Percentiles rank a stretch among this genome's conserved stretches.
Conservation (phyloP, 2,113 vertebrate species). For the Atherinomorus stipes region DNA sequence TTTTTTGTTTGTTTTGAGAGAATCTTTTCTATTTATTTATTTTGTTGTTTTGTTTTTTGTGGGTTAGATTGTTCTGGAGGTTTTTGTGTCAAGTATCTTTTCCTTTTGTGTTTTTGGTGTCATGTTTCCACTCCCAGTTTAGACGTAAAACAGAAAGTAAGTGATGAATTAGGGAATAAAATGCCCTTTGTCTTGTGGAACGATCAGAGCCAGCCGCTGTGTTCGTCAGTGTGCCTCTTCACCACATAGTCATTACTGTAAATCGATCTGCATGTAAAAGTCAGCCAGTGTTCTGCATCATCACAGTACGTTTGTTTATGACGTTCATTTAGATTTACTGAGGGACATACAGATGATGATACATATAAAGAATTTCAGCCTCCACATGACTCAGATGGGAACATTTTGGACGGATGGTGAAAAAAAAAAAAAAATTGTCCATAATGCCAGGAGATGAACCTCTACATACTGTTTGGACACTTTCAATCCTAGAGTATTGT, state of each 20-base stretch:
- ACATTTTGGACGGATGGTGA: background rate
- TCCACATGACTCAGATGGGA: constrained; percentile 21
- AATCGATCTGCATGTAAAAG: constrained; percentile 12
- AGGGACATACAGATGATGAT: constrained; percentile 19
- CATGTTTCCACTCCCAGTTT: background rate
- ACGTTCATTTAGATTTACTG: constrained; percentile 3
- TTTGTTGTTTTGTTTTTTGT: too few species aligned
- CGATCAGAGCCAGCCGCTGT: constrained; percentile 33
- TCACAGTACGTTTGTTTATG: constrained; percentile 9
- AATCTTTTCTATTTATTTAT: too few species aligned
- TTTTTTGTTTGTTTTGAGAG: too few species aligned
- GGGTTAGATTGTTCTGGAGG: too few species aligned
- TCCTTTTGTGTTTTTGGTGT: background rate
- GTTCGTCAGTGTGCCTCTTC: constrained; percentile 22
- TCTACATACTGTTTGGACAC: constrained; percentile 40
- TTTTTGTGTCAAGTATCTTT: too few species aligned
- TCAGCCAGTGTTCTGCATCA: constrained; percentile 1
- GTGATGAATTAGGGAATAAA: constrained; percentile 17
- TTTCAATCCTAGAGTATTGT: constrained; percentile 57
- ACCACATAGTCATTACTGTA: constrained; percentile 18
- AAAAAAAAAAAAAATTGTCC: background rate
- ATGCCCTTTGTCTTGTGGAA: constrained; percentile 15
- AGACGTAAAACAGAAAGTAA: constrained; percentile 2
- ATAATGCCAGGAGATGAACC: constrained; percentile 38
- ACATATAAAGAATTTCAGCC: constrained; percentile 34